Evolutionary conservation across 2,888 invertebrate species (phyloP).

Genomic region (Cloeon dipterum): DNA sequence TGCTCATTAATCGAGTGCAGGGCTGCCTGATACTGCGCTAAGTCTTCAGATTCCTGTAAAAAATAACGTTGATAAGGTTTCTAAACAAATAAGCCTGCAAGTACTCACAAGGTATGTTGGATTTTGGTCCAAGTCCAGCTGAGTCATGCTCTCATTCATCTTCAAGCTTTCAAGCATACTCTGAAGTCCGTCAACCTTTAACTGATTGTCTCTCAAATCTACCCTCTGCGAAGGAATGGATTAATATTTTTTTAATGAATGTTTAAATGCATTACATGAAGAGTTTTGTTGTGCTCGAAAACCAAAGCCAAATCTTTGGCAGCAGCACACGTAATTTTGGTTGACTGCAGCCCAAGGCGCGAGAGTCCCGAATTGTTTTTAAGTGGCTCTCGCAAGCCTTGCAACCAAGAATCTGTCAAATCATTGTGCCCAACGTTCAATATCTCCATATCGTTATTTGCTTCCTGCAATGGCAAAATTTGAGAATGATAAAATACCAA

Average conservation of each 20-base stretch:
- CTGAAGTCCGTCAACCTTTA: not conserved
- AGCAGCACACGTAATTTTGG: not conserved
- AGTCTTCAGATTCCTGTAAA: not conserved
- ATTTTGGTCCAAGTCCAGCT: not conserved
- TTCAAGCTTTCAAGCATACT: not conserved
- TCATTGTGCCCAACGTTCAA: not conserved
- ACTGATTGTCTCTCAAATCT: not conserved
- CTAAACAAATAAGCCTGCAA: not conserved
- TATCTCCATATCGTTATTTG: not conserved
- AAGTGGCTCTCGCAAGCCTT: not conserved
- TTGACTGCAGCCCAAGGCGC: not conserved
- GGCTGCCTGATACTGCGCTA: not conserved
- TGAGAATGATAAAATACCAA: not conserved
- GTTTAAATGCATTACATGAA: no score
- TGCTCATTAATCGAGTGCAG: not conserved
- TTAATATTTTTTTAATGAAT: no score
- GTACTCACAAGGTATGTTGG: not conserved
- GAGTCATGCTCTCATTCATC: not conserved
- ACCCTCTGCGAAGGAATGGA: not conserved
- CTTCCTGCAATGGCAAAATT: not conserved
- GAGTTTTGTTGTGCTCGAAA: not conserved
- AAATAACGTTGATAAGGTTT: not conserved
- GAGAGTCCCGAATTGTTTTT: not conserved
- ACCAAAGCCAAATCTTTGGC: not conserved
- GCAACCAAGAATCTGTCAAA: not conserved